Percentiles rank a stretch among this genome's conserved stretches.
These are phyloP conservation scores for Tyrannus savana DNA, from an alignment of 2,113 vertebrate species.

Conservation along the genomic window DNA sequence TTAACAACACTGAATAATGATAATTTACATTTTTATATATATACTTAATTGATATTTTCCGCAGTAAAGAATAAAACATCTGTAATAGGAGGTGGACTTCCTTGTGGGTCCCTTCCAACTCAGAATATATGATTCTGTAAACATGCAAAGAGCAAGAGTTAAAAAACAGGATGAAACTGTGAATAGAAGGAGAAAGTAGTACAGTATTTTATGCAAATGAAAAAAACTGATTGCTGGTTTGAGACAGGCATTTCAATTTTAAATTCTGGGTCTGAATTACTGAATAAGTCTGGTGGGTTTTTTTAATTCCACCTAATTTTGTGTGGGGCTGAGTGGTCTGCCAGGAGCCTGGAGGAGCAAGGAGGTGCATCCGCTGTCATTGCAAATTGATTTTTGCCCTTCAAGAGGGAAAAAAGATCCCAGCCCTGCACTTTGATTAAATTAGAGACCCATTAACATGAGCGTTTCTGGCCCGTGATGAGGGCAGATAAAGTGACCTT, in stretches of 20 bases:
- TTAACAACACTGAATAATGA: neutral
- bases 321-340: fast-evolving
- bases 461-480: fast-evolving
- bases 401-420: neutral
- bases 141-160: neutral
- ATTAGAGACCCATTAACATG: neutral
- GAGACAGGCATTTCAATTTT: neutral
- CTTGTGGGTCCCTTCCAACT: neutral
- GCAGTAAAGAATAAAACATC: neutral
- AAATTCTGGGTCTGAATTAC: neutral
- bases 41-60: neutral
- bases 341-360: fast-evolving
- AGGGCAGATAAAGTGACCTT: constrained; percentile 1
- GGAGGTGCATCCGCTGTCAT: fast-evolving
- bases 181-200: neutral
- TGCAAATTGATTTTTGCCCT: neutral
- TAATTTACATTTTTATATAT: too few species aligned
- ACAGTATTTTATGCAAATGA: neutral
- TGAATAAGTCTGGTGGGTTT: neutral
- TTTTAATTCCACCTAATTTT: neutral
- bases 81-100: too few species aligned
- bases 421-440: neutral
- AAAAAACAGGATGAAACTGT: neutral
- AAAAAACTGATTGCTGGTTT: neutral
- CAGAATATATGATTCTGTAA: neutral